A percentile compares a stretch with the other conserved stretches of the same genome.
phyloP scores from a whole-genome alignment of 2,888 invertebrate genomes.

The Drosophila mimetica region DNA sequence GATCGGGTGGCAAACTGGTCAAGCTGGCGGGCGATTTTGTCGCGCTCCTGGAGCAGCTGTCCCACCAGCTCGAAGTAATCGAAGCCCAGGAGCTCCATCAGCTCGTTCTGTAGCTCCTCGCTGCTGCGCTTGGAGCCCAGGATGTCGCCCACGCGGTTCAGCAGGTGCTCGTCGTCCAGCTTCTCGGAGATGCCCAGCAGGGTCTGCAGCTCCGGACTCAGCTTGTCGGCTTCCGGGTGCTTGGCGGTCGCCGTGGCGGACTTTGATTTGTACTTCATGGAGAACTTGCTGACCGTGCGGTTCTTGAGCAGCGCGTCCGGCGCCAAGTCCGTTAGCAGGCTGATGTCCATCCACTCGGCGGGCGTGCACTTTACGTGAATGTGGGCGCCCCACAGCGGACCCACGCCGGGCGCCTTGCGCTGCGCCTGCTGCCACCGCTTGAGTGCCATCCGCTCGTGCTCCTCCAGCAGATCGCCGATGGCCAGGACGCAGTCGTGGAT shows the following conservation, averaged over 20 bases:
- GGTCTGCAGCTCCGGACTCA: slow-evolving; percentile 63
- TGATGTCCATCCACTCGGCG: slow-evolving; percentile 47
- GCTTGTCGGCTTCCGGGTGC: slow-evolving; percentile 37
- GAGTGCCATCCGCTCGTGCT: slow-evolving; percentile 85
- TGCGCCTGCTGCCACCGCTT: slow-evolving; percentile 83
- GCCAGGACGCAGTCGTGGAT: slow-evolving; percentile 87
- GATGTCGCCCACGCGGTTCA: slow-evolving; percentile 83
- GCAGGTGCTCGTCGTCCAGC: slow-evolving; percentile 66
- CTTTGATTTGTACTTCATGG: slow-evolving; percentile 68
- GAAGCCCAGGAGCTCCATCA: slow-evolving; percentile 94
- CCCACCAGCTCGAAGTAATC: slow-evolving; percentile 92
- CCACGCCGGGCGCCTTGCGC: slow-evolving; percentile 12
- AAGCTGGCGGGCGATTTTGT: slow-evolving; percentile 84
- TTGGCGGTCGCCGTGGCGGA: not conserved
- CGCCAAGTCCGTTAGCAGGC: slow-evolving; percentile 69
- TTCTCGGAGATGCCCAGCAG: slow-evolving; percentile 73
- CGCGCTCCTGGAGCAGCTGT: slow-evolving; percentile 88
- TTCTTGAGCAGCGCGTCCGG: slow-evolving; percentile 68
- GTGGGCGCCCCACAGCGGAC: slow-evolving; percentile 73
- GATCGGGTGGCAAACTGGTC: slow-evolving; percentile 77
- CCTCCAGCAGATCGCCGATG: slow-evolving; percentile 85
- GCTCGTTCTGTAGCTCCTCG: slow-evolving; percentile 91
- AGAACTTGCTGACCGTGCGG: slow-evolving; percentile 58
- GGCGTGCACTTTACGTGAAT: slow-evolving; percentile 55
- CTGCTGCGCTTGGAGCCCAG: slow-evolving; percentile 87